Conservation (phyloP, 2,113 vertebrate species). For the Seriola aureovittata region DNA sequence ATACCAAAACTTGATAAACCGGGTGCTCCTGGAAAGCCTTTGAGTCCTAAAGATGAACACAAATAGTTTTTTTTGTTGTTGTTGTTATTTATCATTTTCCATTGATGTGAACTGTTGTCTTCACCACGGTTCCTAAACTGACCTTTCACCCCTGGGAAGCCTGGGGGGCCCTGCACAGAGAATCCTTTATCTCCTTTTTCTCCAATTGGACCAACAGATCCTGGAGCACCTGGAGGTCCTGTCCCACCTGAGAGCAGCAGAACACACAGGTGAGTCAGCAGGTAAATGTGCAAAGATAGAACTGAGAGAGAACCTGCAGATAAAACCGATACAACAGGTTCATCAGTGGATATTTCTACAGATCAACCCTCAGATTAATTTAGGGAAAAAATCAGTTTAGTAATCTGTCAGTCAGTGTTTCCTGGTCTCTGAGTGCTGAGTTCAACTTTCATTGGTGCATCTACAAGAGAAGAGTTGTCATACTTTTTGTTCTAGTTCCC, state of each 20-base stretch:
- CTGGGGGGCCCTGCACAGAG: slow-evolving; percentile 70
- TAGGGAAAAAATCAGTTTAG: too few relatives aligned
- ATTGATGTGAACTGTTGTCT: not conserved
- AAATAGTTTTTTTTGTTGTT: too few relatives aligned
- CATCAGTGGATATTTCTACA: too few relatives aligned
- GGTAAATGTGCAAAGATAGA: not conserved
- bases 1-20: slow-evolving; percentile 72
- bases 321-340: not conserved
- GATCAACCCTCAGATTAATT: too few relatives aligned
- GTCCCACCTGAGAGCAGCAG: slow-evolving; percentile 65
- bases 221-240: slow-evolving; percentile 66
- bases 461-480: too few relatives aligned
- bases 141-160: slow-evolving; percentile 82
- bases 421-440: too few relatives aligned
- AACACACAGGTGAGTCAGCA: not conserved
- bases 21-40: slow-evolving; percentile 70
- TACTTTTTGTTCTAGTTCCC: too few relatives aligned
- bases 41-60: slow-evolving; percentile 64
- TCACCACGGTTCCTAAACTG: not conserved
- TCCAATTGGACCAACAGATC: slow-evolving; percentile 71
- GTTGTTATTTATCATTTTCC: not conserved
- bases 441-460: too few relatives aligned
- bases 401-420: too few relatives aligned
- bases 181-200: slow-evolving; percentile 71
- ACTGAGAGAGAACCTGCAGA: not conserved